These are phyloP conservation scores for Pocota personata DNA, from an alignment of 2,888 invertebrate genomes.

Conservation along the genomic window DNA sequence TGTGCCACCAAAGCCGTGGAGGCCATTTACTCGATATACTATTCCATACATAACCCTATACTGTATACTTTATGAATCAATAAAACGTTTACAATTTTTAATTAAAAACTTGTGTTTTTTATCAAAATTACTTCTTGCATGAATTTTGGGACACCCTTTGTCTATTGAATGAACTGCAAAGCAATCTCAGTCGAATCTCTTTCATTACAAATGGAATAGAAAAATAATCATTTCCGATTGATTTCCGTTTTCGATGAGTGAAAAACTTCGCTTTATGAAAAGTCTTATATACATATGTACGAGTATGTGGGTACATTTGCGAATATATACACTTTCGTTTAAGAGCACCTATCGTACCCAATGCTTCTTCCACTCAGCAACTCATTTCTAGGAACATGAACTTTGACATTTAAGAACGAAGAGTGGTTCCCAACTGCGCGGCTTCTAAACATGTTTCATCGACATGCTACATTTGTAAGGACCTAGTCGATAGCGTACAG, in stretches of 20 bases:
- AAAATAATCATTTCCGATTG: slow-evolving; percentile 11
- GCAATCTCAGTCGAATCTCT: neutral
- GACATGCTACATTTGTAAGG: neutral
- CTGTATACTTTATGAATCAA: no score
- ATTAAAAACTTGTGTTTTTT: no score
- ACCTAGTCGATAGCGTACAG: neutral
- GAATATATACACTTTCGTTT: neutral
- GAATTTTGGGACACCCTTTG: no score
- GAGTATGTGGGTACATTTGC: neutral
- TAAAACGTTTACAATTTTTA: no score
- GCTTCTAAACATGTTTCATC: neutral
- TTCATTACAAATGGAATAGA: no score
- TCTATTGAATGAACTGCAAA: neutral
- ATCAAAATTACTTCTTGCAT: no score
- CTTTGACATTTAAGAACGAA: slow-evolving; percentile 27
- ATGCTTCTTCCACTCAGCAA: neutral
- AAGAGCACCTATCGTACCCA: neutral
- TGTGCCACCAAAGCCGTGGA: no score
- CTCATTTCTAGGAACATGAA: neutral
- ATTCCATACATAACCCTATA: no score
- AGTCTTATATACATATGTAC: no score
- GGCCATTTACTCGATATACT: no score
- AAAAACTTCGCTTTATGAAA: neutral
- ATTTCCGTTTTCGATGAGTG: neutral
- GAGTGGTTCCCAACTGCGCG: neutral